Conservation (phyloP, 2,797 vertebrate genomes). For the Rousettus madagascariensis region DNA sequence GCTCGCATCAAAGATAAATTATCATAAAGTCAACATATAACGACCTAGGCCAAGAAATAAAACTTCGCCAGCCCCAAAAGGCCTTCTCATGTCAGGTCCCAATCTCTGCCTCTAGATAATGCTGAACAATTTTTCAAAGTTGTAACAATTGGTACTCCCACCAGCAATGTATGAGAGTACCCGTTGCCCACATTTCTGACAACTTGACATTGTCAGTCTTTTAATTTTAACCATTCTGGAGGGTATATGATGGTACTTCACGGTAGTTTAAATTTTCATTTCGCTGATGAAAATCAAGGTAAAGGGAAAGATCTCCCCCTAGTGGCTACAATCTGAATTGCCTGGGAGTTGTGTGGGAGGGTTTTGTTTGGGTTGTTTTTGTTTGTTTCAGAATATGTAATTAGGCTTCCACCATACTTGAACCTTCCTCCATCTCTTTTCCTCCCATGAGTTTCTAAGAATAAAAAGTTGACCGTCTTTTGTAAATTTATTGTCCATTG, state of each 20-base stretch:
- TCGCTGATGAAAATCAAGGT: not conserved
- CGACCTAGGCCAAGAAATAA: not conserved
- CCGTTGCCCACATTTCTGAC: not conserved
- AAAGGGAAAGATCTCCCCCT: not conserved
- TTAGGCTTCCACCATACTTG: not conserved
- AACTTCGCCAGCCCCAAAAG: not conserved
- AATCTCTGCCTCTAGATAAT: not conserved
- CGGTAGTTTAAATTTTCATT: not conserved
- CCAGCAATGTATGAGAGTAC: not conserved
- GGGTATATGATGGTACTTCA: not conserved
- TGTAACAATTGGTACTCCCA: not conserved
- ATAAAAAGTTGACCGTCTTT: not conserved
- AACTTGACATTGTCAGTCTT: not conserved
- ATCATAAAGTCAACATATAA: not conserved
- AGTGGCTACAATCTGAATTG: slow-evolving; percentile 4
- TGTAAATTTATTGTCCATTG: not conserved
- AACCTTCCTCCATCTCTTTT: not conserved
- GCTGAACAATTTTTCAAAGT: not conserved
- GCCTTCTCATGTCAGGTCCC: not conserved
- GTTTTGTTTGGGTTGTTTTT: too few relatives aligned
- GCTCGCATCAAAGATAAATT: not conserved
- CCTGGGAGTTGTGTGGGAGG: not conserved
- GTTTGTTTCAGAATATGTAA: too few relatives aligned
- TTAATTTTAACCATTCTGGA: not conserved
- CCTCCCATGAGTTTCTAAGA: not conserved